Conservation (phyloP, 2,797 vertebrate species). For the Enteromius treurensis region DNA sequence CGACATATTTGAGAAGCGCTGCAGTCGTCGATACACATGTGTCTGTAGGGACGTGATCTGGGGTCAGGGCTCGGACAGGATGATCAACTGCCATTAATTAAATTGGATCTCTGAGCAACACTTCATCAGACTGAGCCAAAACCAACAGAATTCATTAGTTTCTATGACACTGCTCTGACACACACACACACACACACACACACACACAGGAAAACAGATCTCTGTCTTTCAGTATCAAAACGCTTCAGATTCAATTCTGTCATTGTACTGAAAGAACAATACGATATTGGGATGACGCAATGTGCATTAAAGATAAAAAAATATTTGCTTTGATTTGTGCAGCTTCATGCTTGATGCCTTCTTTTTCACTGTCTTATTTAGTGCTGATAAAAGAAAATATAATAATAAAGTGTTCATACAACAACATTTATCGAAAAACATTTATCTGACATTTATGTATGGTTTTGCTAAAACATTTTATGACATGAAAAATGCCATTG, state of each 20-base stretch:
- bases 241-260: background rate
- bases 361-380: background rate
- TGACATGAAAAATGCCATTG: background rate
- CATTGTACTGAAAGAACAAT: background rate
- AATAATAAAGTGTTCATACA: background rate
- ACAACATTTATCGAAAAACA: background rate
- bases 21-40: background rate
- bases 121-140: conserved; percentile 9
- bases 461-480: background rate
- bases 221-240: background rate
- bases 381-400: background rate
- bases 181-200: no score
- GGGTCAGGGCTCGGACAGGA: no score
- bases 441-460: background rate
- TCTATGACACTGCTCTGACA: conserved; percentile 24
- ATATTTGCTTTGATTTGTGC: background rate
- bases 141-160: conserved; percentile 21
- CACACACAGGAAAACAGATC: background rate
- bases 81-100: conserved; percentile 22
- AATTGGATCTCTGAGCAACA: background rate
- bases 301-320: background rate
- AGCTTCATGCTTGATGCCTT: background rate
- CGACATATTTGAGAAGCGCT: background rate
- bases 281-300: background rate
- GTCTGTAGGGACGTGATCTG: background rate